These are phyloP conservation scores for Enteromius radiatus DNA, from an alignment of 2,797 vertebrate genomes.

Conservation along the genomic window DNA sequence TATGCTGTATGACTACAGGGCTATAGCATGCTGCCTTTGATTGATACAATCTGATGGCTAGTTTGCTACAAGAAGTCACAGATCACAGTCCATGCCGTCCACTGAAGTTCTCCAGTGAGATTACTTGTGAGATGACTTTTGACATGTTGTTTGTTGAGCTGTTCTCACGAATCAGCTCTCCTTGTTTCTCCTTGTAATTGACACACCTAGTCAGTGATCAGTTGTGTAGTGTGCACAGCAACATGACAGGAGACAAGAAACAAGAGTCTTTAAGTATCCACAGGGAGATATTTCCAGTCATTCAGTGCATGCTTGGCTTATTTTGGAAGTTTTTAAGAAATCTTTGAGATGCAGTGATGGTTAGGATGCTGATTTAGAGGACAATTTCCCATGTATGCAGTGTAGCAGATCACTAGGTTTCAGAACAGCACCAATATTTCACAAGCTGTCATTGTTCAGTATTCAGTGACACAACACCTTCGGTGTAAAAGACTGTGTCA, in stretches of 20 bases:
- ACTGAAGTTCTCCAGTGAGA: background rate
- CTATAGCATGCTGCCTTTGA: background rate
- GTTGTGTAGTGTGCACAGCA: constrained; percentile 1
- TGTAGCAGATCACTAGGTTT: background rate
- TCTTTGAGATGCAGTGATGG: background rate
- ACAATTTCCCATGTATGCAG: background rate
- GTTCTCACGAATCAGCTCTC: background rate
- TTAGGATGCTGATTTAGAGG: background rate
- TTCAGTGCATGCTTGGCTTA: background rate
- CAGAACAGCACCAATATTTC: constrained; percentile 12
- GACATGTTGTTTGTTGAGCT: constrained; percentile 14
- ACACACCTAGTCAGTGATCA: background rate
- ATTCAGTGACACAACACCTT: constrained; percentile 36
- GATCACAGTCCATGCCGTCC: background rate
- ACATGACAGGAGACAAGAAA: constrained; percentile 1
- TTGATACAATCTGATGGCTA: constrained; percentile 1
- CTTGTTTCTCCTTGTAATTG: background rate
- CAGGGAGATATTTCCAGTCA: background rate
- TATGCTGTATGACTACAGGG: background rate
- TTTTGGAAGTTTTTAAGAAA: background rate
- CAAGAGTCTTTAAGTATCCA: background rate
- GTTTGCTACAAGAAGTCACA: background rate
- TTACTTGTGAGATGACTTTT: background rate
- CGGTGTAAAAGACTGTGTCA: constrained; percentile 12
- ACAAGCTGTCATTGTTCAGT: constrained; percentile 1